phyloP scores from a whole-genome alignment of 2,797 vertebrate genomes.

The Macrochelys suwanniensis region DNA sequence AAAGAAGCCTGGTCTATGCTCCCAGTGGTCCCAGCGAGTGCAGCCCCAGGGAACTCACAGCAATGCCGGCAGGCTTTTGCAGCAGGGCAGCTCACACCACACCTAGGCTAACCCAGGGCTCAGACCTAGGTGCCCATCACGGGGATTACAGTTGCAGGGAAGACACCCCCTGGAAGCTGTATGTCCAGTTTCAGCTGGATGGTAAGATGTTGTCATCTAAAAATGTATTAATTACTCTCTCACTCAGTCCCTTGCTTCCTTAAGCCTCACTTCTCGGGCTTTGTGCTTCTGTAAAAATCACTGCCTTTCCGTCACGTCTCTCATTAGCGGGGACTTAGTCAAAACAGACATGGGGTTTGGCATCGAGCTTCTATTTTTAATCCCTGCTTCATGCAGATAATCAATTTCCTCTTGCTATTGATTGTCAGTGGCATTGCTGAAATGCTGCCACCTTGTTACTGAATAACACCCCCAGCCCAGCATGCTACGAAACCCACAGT shows the following conservation, averaged over 20 bases:
- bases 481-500: not conserved
- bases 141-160: not conserved
- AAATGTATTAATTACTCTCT: constrained; percentile 55
- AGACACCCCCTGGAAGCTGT: not conserved
- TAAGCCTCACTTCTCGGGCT: constrained; percentile 62
- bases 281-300: constrained; percentile 32
- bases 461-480: not conserved
- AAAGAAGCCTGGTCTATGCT: not conserved
- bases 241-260: constrained; percentile 63
- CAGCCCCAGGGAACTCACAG: no score
- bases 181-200: not conserved
- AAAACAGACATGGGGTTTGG: constrained; percentile 47
- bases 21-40: no score
- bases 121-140: not conserved
- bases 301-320: constrained; percentile 64
- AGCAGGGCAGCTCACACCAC: no score
- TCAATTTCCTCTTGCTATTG: constrained; percentile 54
- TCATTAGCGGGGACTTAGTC: constrained; percentile 66
- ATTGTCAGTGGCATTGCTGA: constrained; percentile 27
- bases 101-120: not conserved
- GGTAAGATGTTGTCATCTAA: not conserved
- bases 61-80: no score
- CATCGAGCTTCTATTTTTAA: constrained; percentile 66
- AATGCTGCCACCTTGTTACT: not conserved
- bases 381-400: constrained; percentile 45